Percentiles rank a stretch among this genome's conserved stretches.
phyloP scores from a whole-genome alignment of 2,888 invertebrate genomes.

The Dromius quadrimaculatus region DNA sequence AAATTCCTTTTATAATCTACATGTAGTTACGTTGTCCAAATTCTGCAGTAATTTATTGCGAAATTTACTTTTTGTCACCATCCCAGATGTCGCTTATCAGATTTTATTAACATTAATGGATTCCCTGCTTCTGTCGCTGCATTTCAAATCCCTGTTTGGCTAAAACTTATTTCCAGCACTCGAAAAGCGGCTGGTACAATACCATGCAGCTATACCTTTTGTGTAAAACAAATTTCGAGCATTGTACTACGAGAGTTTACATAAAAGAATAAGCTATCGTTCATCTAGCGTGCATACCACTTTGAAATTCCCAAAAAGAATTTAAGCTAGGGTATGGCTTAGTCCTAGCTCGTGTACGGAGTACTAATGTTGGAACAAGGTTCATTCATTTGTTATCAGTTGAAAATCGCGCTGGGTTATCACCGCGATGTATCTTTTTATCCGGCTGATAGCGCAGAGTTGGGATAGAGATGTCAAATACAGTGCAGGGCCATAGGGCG shows the following conservation, averaged over 20 bases:
- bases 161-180: constrained; percentile 41
- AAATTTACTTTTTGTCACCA: too few relatives aligned
- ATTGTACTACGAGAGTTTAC: constrained; percentile 60
- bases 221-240: constrained; percentile 60
- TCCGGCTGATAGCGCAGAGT: constrained; percentile 61
- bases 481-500: constrained; percentile 56
- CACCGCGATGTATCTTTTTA: constrained; percentile 65
- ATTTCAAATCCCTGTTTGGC: constrained; percentile 7
- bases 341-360: neutral
- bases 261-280: constrained; percentile 59
- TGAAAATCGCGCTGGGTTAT: constrained; percentile 57
- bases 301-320: constrained; percentile 3
- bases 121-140: constrained; percentile 7
- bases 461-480: constrained; percentile 64
- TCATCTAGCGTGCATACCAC: constrained; percentile 39
- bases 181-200: constrained; percentile 42
- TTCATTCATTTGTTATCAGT: constrained; percentile 51
- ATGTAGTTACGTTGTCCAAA: too few relatives aligned
- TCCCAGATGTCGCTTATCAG: constrained; percentile 34
- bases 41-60: too few relatives aligned
- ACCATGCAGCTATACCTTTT: constrained; percentile 55
- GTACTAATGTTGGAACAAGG: constrained; percentile 34
- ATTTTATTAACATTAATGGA: constrained; percentile 47
- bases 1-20: too few relatives aligned
- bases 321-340: neutral